Evolutionary conservation across 2,797 vertebrate species (phyloP).

Genomic region (Hydrophis major): DNA sequence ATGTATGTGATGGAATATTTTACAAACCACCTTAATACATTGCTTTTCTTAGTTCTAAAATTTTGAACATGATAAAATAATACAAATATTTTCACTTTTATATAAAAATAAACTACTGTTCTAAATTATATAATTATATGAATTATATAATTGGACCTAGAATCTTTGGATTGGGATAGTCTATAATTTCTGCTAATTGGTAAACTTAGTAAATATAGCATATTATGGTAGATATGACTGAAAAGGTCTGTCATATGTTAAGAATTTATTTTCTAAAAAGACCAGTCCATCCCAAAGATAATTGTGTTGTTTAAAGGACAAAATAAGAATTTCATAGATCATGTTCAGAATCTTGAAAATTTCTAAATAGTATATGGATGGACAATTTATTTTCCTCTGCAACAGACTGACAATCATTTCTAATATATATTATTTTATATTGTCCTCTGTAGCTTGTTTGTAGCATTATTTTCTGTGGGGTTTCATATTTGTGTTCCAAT

Average conservation of each 20-base stretch:
- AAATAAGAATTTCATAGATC: not conserved
- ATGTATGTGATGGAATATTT: not conserved
- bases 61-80: constrained; percentile 35
- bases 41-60: constrained; percentile 23
- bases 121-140: not conserved
- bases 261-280: not conserved
- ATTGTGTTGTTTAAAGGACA: not conserved
- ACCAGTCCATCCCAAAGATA: not conserved
- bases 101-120: not conserved
- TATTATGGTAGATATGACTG: not conserved
- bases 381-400: not conserved
- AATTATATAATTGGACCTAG: not conserved
- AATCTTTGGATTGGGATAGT: not conserved
- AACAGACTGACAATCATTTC: not conserved
- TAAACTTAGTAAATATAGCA: not conserved
- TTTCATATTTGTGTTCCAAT: constrained; percentile 23
- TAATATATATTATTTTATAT: not conserved
- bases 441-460: not conserved
- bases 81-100: not conserved
- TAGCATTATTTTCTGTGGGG: not conserved
- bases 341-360: not conserved
- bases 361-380: not conserved
- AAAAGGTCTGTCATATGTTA: not conserved
- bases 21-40: constrained; percentile 31
- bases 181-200: not conserved